Evolutionary conservation across 2,888 invertebrate species (phyloP).

Genomic region (Agonopterix arenella): DNA sequence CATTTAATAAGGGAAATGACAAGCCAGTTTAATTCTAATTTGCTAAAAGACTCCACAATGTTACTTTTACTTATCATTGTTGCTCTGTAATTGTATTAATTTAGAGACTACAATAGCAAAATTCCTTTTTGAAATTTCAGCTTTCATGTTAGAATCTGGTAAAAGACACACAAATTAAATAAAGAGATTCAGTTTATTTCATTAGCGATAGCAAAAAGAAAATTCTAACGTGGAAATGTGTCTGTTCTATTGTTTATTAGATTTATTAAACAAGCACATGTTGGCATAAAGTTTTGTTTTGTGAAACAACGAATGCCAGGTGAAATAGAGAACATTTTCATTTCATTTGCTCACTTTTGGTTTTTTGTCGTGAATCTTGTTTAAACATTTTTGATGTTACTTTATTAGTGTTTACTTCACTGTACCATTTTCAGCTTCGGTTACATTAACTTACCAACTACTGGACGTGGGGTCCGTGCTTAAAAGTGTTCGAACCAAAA

Average conservation of each 20-base stretch:
- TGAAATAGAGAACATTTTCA: no score
- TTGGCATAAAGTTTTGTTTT: no score
- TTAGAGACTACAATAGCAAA: constrained; percentile 1
- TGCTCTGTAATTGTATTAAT: constrained; percentile 2
- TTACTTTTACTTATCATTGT: constrained; percentile 4
- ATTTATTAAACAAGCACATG: not conserved
- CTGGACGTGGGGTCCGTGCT: no score
- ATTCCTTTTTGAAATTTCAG: not conserved
- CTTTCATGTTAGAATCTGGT: not conserved
- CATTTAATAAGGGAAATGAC: not conserved
- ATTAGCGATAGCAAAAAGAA: constrained; percentile 15
- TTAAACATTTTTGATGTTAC: no score
- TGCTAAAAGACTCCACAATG: not conserved
- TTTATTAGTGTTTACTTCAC: no score
- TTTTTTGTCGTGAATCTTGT: no score
- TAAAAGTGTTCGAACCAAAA: no score
- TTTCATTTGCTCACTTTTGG: no score
- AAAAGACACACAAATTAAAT: not conserved
- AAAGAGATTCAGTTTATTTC: constrained; percentile 16
- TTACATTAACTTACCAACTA: no score
- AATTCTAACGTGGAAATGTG: constrained; percentile 7
- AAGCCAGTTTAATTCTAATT: constrained; percentile 2
- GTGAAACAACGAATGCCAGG: no score
- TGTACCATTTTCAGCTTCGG: no score
- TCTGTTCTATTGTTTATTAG: not conserved